Conservation (phyloP, 2,797 vertebrate species). For the Bradypus variegatus region DNA sequence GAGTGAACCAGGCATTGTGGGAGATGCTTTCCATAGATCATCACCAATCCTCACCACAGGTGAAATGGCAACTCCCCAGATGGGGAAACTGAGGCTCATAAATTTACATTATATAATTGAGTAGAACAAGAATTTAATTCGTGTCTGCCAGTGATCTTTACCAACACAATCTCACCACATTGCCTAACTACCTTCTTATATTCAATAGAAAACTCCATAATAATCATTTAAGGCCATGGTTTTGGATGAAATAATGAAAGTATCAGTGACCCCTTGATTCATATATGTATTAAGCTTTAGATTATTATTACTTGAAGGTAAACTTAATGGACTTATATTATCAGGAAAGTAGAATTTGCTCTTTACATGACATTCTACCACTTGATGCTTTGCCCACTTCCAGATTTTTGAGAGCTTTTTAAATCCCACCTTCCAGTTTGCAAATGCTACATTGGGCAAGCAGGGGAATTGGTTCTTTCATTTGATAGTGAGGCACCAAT, state of each 20-base stretch:
- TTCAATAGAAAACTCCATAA: not conserved
- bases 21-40: not conserved
- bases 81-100: not conserved
- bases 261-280: not conserved
- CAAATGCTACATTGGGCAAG: conserved; percentile 23
- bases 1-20: too few relatives aligned
- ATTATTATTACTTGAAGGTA: not conserved
- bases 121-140: not conserved
- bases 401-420: not conserved
- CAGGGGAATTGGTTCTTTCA: conserved; percentile 9
- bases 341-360: not conserved
- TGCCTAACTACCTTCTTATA: not conserved
- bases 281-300: not conserved
- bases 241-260: not conserved
- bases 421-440: not conserved
- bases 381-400: not conserved
- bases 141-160: not conserved
- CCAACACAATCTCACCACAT: not conserved
- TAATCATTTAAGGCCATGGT: not conserved
- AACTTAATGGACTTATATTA: not conserved
- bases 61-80: not conserved
- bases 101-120: not conserved
- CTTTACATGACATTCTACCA: not conserved
- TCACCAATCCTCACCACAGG: not conserved
- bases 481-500: not conserved